Conservation (phyloP, 1,140 invertebrate species). For the Pseudomyrmex dendroicus region DNA sequence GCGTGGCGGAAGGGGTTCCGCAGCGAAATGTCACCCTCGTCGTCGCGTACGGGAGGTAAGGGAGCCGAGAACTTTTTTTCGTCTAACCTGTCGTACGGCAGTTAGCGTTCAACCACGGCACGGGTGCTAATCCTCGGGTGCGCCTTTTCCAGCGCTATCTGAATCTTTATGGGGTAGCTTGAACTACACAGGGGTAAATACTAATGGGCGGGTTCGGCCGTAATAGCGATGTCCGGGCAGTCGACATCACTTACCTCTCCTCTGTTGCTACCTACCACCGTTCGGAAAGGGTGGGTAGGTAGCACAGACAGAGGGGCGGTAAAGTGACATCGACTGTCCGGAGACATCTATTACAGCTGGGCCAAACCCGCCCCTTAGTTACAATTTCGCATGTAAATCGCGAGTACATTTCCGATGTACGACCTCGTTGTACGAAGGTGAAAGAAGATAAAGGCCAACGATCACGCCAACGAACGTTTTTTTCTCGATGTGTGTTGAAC, state of each 20-base stretch:
- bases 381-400: constrained; percentile 72
- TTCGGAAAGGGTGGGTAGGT: constrained; percentile 45
- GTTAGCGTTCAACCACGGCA: constrained; percentile 70
- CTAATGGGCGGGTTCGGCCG: constrained; percentile 55
- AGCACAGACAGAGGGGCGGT: constrained; percentile 35
- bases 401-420: constrained; percentile 53
- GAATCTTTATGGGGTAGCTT: constrained; percentile 77
- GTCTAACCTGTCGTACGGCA: constrained; percentile 65
- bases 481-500: constrained; percentile 24
- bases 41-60: neutral
- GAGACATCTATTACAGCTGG: constrained; percentile 64
- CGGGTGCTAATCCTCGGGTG: constrained; percentile 52
- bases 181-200: constrained; percentile 74
- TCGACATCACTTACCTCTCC: constrained; percentile 58
- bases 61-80: constrained; percentile 14
- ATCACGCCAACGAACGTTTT: constrained; percentile 12
- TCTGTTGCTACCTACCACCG: constrained; percentile 11
- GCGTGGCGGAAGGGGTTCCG: constrained; percentile 5
- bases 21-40: constrained; percentile 31
- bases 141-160: constrained; percentile 73
- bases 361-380: constrained; percentile 46
- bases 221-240: constrained; percentile 63
- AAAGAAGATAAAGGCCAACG: constrained; percentile 49
- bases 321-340: constrained; percentile 55
- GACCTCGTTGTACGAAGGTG: constrained; percentile 18